Base-by-base conservation (phyloP, 2,113 vertebrate species). In the Acrocephalus kingi region DNA sequence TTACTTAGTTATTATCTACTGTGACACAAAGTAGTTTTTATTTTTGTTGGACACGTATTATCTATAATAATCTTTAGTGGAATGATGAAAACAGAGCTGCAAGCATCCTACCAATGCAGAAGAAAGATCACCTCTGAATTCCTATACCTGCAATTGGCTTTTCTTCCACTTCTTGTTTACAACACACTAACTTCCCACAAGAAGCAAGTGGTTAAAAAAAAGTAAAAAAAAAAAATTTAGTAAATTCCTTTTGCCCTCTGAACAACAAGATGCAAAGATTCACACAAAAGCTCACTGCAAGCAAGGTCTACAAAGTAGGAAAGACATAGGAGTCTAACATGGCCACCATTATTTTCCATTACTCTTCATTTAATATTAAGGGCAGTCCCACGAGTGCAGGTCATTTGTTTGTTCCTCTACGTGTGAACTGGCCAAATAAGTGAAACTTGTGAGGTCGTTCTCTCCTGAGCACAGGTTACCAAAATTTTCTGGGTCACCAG, bases 91-190 rank as follows among this genome's bases (percentile, higher is more conserved):
- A 52, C 35, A 59, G 78, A 78, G n/a, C 9, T 66, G 45, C 11
- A 51, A 91, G 46, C 58, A 90, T 33, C 16, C 59, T 5, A 10
- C 11, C 35, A 73, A 43, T 14, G 11, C 56, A 64, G 37, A 66
- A 49, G 45, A 64, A 43, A 73, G 24, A 84, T 25, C 18, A 79
- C 4, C 41, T 76, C 37, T 79, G n/a, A 86, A 80, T 37, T 86
- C n/a, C 7, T 9, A 8, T 8, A 35, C 28, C 69, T 19, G 6
- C 7, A 54, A 20, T 1, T n/a, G 11, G 2, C 2, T 52, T 78
- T 78, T 31, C 13, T 41, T 46, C 7, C 20, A 48, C 3, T 24
- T 12, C 16, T 86, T 9, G 3, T 54, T 87, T 64, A 49, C 20
- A 37, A 14, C 46, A 43, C 16, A 30, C 7, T 21, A 35, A 62